Percentiles rank a stretch among this genome's conserved stretches.
phyloP scores from a whole-genome alignment of 30 jellyfish, hydroid and myxozoan genomes.

The Aurelia coerulea region DNA sequence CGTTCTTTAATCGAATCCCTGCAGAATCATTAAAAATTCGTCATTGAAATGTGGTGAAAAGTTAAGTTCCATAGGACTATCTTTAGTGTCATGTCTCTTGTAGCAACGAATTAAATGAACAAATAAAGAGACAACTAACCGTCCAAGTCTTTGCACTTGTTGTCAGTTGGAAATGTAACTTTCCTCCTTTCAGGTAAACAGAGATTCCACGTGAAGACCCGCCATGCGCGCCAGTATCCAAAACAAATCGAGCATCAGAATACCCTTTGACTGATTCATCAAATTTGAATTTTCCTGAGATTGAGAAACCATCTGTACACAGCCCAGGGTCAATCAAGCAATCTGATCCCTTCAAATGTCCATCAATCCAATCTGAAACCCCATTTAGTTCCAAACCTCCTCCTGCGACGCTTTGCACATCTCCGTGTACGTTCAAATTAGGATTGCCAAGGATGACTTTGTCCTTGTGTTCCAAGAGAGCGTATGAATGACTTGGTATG shows the following conservation, averaged over 20 bases:
- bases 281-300: slow-evolving; percentile 85
- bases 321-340: slow-evolving; percentile 90
- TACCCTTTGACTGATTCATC: slow-evolving; percentile 42
- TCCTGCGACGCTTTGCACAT: slow-evolving; percentile 59
- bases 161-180: slow-evolving; percentile 92
- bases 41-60: too few relatives aligned
- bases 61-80: too few relatives aligned
- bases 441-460: slow-evolving; percentile 90
- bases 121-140: slow-evolving; percentile 35
- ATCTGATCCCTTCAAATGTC: slow-evolving; percentile 76
- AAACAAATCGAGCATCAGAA: slow-evolving; percentile 84
- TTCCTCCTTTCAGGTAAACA: slow-evolving; percentile 83
- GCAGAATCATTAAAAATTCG: too few relatives aligned
- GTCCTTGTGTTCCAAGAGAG: slow-evolving; percentile 81
- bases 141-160: slow-evolving; percentile 95
- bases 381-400: slow-evolving; percentile 93
- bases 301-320: slow-evolving; percentile 89
- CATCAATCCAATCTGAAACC: slow-evolving; percentile 84
- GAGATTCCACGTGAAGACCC: slow-evolving; percentile 99
- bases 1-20: too few relatives aligned
- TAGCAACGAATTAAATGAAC: too few relatives aligned
- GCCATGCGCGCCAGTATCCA: slow-evolving; percentile 99
- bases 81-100: too few relatives aligned
- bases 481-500: slow-evolving; percentile 98
- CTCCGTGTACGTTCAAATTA: slow-evolving; percentile 78